phyloP scores from a whole-genome alignment of 2,113 vertebrate genomes.

The Drymodes brunneopygia region DNA sequence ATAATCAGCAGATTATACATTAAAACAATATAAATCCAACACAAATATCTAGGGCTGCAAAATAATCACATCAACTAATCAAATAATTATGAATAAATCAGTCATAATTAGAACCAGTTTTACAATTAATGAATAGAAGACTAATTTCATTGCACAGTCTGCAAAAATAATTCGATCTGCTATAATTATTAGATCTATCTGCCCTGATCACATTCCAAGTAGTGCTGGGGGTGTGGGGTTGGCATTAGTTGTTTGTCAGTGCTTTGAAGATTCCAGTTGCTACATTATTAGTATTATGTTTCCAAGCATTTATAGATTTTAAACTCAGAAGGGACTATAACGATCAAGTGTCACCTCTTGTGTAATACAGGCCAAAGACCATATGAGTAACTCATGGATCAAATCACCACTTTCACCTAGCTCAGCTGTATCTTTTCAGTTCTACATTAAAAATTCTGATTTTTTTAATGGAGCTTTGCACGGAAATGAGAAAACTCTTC shows the following conservation, averaged over 20 bases:
- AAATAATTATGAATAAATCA: neutral
- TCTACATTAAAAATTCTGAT: neutral
- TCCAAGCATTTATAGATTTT: neutral
- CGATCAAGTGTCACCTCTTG: neutral
- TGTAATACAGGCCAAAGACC: neutral
- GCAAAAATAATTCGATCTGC: neutral
- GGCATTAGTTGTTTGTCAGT: neutral
- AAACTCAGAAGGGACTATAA: neutral
- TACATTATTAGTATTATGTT: neutral
- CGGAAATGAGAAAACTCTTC: neutral
- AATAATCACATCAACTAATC: neutral
- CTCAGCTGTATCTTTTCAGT: neutral
- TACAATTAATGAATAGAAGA: neutral
- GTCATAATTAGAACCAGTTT: neutral
- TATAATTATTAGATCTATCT: neutral
- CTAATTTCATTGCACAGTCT: neutral
- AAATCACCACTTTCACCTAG: neutral
- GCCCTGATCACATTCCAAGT: neutral
- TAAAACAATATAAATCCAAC: neutral
- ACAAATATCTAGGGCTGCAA: neutral
- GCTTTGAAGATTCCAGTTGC: neutral
- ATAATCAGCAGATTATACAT: neutral
- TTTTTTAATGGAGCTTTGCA: neutral
- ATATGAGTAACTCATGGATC: neutral
- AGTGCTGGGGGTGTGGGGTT: fast-evolving